These are phyloP conservation scores for Diarsia mendica DNA, from an alignment of 2,888 invertebrate species.

Conservation along the genomic window DNA sequence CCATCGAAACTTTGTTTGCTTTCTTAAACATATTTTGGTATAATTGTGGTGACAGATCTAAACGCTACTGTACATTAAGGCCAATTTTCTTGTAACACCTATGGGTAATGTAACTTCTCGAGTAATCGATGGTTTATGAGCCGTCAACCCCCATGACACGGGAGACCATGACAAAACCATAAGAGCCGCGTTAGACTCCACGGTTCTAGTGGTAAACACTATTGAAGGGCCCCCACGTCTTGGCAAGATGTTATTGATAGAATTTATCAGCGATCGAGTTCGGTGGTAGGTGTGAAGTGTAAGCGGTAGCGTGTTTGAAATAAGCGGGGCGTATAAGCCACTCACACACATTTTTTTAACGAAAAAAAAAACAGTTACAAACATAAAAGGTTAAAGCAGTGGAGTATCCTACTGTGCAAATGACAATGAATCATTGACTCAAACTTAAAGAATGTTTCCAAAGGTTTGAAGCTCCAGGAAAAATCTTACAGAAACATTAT, in stretches of 20 bases:
- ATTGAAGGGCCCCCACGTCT: constrained; percentile 85
- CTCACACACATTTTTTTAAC: background rate
- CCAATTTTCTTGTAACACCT: constrained; percentile 15
- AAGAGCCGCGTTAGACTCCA: constrained; percentile 80
- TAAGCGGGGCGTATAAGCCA: background rate
- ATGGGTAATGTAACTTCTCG: constrained; percentile 38
- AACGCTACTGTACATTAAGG: constrained; percentile 1
- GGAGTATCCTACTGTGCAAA: background rate
- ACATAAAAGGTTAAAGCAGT: background rate
- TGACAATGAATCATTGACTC: background rate
- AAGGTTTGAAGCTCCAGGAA: too few species aligned
- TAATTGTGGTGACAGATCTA: background rate
- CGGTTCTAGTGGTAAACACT: constrained; percentile 84
- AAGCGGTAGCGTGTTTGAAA: constrained; percentile 61
- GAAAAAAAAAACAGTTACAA: background rate
- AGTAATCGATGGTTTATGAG: constrained; percentile 54
- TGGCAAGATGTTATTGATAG: constrained; percentile 87
- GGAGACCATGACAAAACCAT: constrained; percentile 67
- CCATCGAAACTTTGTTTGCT: background rate
- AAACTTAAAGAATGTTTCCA: background rate
- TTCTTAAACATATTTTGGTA: background rate
- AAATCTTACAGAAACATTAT: background rate
- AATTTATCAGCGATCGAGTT: constrained; percentile 88
- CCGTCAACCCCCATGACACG: constrained; percentile 49
- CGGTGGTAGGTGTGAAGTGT: constrained; percentile 51